Base-by-base conservation (phyloP, 1,140 invertebrate species). In the Lethrus apterus region DNA sequence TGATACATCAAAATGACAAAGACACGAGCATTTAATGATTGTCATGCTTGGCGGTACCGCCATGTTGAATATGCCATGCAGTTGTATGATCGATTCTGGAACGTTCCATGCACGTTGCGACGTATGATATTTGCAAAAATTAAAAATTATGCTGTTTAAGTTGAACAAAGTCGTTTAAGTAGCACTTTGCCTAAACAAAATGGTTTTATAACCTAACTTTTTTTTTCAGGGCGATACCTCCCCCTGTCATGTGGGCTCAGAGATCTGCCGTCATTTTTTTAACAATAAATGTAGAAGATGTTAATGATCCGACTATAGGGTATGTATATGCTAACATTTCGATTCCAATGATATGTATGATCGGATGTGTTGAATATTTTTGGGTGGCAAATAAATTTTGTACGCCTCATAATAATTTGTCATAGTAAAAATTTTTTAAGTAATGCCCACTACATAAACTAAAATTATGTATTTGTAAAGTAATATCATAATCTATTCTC, bases 161-260 rank as follows among this genome's bases (percentile, higher is more conserved):
- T 36, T 19, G 3, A 2, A 36, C 13, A 36, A 36, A 8, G 5
- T 17, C 4, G 19, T 20, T 3, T 20, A 36, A 36, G 3, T 4
- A n/a, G 1, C n/a, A 26, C 24, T 7, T 26, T 26, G 5, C 24
- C 7, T 26, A 7, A 26, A 26, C 13, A 36, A 36, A 7, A 4
- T 3, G 11, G 4, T 36, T 19, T 36, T n/a, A 21, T 4, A 36
- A 36, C 23, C 19, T 36, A 36, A 36, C 34, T 33, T 50, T 26
- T 26, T 19, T 24, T 64, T 59, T 33, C 48, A 63, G 60, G 36
- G 50, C 56, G 57, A 50, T 54, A 43, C 84, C 86, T 50, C 90
- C 92, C 24, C 80, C 86, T 33, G 83, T 94, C 29, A 80, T 84
- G 60, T 97, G 93, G 93, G 93, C 93, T 13, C 92, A 97, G 69